Evolutionary conservation across 2,797 vertebrate species (phyloP).

Genomic region (Tapera naevia): DNA sequence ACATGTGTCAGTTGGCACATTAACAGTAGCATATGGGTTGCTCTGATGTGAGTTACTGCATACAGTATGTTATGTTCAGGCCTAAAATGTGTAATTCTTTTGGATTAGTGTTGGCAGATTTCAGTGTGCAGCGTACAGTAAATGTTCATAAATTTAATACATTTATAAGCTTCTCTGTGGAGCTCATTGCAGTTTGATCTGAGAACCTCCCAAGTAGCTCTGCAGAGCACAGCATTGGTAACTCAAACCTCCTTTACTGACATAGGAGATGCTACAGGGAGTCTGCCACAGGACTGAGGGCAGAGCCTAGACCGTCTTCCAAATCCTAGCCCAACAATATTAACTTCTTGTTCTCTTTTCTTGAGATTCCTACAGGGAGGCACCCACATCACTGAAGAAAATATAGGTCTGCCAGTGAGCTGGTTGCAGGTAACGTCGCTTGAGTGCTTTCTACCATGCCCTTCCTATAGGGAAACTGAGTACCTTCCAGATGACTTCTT

Average conservation of each 20-base stretch:
- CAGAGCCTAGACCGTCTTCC: background rate
- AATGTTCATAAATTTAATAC: constrained; percentile 74
- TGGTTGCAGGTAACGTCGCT: background rate
- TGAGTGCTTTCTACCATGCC: background rate
- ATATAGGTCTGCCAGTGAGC: background rate
- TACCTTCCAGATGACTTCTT: background rate
- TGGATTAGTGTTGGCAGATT: constrained; percentile 77
- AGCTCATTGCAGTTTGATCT: constrained; percentile 10
- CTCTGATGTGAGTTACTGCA: constrained; percentile 76
- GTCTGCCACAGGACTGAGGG: background rate
- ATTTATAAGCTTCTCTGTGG: constrained; percentile 66
- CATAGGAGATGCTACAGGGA: background rate
- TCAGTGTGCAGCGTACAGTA: constrained; percentile 64
- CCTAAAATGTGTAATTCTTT: constrained; percentile 77
- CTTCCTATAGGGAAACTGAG: background rate
- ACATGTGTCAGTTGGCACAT: constrained; percentile 78
- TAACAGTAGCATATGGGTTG: constrained; percentile 77
- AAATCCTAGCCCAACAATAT: background rate
- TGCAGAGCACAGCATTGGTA: background rate
- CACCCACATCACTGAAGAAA: background rate
- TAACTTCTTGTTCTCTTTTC: background rate
- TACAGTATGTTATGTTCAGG: constrained; percentile 76
- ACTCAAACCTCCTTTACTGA: rapidly evolving
- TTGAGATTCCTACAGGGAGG: background rate
- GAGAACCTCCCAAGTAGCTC: constrained; percentile 33